phyloP scores from a whole-genome alignment of 2,797 vertebrate species.

The Rhyacichthys aspro region DNA sequence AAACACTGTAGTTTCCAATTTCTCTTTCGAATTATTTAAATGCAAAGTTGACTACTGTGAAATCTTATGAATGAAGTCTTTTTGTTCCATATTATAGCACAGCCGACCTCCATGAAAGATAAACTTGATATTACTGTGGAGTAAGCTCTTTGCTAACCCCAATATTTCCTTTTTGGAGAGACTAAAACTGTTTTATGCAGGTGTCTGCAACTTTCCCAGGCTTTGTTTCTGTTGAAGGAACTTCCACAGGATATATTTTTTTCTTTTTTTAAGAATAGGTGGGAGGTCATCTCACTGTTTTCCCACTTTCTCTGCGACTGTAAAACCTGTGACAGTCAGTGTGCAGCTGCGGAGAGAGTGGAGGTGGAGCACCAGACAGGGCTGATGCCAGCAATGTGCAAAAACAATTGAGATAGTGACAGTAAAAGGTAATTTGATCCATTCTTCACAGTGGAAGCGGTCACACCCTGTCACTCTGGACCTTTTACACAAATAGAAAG shows the following conservation, averaged over 20 bases:
- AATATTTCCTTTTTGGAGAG: slow-evolving; percentile 1
- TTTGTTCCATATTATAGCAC: neutral
- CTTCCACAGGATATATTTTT: slow-evolving; percentile 67
- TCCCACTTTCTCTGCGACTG: slow-evolving; percentile 69
- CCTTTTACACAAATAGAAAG: neutral
- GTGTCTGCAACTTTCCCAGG: slow-evolving; percentile 38
- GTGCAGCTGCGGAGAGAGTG: slow-evolving; percentile 44
- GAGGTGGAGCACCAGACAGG: neutral
- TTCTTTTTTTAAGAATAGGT: slow-evolving; percentile 27
- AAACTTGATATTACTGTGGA: neutral
- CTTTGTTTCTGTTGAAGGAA: slow-evolving; percentile 57
- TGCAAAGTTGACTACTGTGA: neutral
- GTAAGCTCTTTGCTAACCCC: slow-evolving; percentile 1
- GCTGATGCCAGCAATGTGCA: slow-evolving; percentile 12
- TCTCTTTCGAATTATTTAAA: no score
- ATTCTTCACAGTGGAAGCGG: slow-evolving; percentile 10
- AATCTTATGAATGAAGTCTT: neutral
- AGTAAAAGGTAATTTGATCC: slow-evolving; percentile 2
- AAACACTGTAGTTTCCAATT: no score
- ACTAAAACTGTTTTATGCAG: slow-evolving; percentile 36
- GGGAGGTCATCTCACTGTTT: slow-evolving; percentile 57
- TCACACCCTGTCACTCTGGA: neutral
- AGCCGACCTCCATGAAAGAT: neutral
- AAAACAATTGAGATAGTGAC: slow-evolving; percentile 2
- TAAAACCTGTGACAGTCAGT: slow-evolving; percentile 16